Percentiles rank a stretch among this genome's conserved stretches.
These are phyloP conservation scores for Crossaster papposus DNA, from an alignment of 53 echinoderm and acorn worm genomes.

Conservation along the genomic window DNA sequence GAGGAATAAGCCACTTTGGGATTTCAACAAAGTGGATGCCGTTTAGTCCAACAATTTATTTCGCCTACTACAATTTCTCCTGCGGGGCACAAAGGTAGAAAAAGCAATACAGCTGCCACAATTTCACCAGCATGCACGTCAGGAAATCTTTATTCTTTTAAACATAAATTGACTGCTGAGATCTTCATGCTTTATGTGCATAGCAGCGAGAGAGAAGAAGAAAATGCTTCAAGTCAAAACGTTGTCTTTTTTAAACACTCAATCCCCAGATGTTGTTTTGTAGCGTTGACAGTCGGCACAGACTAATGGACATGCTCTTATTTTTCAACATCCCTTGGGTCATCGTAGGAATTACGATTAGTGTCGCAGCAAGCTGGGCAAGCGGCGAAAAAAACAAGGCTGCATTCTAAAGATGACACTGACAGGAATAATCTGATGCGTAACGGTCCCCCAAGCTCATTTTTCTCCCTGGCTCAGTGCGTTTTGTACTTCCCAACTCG, in stretches of 20 bases:
- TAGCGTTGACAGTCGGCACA: not conserved
- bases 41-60: not conserved
- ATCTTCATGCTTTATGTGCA: not conserved
- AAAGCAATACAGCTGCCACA: not conserved
- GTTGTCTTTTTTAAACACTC: not conserved
- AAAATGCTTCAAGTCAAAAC: not conserved
- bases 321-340: not conserved
- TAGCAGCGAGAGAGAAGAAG: not conserved
- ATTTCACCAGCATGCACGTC: not conserved
- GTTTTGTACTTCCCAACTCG: not conserved
- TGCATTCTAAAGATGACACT: not conserved
- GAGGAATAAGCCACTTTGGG: not conserved
- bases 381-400: not conserved
- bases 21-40: not conserved
- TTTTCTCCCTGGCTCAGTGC: not conserved
- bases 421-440: not conserved
- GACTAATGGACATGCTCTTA: constrained; percentile 4
- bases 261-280: constrained; percentile 10
- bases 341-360: not conserved
- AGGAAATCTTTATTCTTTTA: too few species aligned
- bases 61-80: not conserved
- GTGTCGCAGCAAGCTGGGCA: not conserved
- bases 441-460: not conserved
- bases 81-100: not conserved
- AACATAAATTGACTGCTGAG: too few species aligned